These are phyloP conservation scores for Actenoides lindsayi DNA, from an alignment of 2,113 vertebrate species.

Conservation along the genomic window DNA sequence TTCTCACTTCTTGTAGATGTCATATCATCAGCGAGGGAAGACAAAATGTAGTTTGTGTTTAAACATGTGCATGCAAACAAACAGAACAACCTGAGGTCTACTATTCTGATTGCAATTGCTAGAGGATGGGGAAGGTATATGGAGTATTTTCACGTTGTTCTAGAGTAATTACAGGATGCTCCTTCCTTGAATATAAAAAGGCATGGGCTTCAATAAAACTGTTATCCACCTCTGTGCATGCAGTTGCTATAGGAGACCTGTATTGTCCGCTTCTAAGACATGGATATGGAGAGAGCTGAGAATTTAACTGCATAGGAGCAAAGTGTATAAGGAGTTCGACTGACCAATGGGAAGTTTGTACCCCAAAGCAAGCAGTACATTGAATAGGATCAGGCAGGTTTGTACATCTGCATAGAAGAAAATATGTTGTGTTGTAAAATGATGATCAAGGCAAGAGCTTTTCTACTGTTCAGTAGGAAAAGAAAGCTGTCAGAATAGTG, in stretches of 20 bases:
- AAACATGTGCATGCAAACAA: neutral
- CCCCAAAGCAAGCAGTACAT: neutral
- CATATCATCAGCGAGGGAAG: neutral
- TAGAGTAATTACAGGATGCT: neutral
- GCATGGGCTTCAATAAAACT: neutral
- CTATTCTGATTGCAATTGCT: neutral
- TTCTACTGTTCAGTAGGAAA: neutral
- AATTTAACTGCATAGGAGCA: neutral
- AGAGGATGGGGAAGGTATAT: neutral
- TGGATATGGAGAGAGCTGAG: fast-evolving
- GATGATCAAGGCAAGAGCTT: neutral
- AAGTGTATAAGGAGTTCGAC: neutral
- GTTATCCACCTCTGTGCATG: neutral
- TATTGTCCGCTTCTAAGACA: neutral
- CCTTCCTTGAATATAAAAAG: neutral
- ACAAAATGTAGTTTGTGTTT: neutral
- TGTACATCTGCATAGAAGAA: neutral
- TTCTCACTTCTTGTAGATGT: neutral
- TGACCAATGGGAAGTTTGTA: neutral
- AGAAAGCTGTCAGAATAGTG: neutral
- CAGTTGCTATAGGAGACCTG: neutral
- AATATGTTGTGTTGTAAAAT: fast-evolving
- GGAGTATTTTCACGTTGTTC: neutral
- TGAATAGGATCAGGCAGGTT: neutral
- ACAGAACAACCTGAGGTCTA: neutral